Evolutionary conservation across 2,888 invertebrate species (phyloP).

Genomic region (Drosophila bunnanda): DNA sequence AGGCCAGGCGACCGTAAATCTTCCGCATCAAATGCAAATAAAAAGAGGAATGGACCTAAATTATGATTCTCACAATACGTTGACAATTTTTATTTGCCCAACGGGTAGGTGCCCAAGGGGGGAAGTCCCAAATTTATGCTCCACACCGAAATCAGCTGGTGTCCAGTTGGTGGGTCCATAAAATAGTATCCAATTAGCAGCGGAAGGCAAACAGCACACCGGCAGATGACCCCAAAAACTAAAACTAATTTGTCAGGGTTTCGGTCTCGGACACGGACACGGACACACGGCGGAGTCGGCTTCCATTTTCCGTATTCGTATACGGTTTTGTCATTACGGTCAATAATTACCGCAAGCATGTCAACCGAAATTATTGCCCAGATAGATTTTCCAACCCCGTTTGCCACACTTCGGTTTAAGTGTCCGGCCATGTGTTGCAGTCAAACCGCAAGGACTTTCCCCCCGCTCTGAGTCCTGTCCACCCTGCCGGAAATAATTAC

Average conservation of each 20-base stretch:
- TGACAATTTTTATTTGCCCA: slow-evolving; percentile 57
- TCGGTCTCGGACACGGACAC: slow-evolving; percentile 23
- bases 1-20: slow-evolving; percentile 32
- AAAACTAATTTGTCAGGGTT: slow-evolving; percentile 72
- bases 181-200: slow-evolving; percentile 69
- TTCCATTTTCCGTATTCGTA: slow-evolving; percentile 49
- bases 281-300: slow-evolving; percentile 26
- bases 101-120: background rate
- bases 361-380: slow-evolving; percentile 82
- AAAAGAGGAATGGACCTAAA: slow-evolving; percentile 16
- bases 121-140: slow-evolving; percentile 48
- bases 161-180: slow-evolving; percentile 40
- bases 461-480: slow-evolving; percentile 12
- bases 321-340: slow-evolving; percentile 82
- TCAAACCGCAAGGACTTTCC: slow-evolving; percentile 67
- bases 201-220: slow-evolving; percentile 14
- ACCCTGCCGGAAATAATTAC: slow-evolving; percentile 80
- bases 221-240: slow-evolving; percentile 53
- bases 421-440: slow-evolving; percentile 81
- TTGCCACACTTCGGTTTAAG: slow-evolving; percentile 67
- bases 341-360: slow-evolving; percentile 84
- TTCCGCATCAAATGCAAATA: slow-evolving; percentile 38
- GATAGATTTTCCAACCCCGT: slow-evolving; percentile 68
- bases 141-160: slow-evolving; percentile 29
- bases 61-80: slow-evolving; percentile 24